These are phyloP conservation scores for Nannobrachium achirus DNA, from an alignment of 2,113 vertebrate species.

Conservation along the genomic window DNA sequence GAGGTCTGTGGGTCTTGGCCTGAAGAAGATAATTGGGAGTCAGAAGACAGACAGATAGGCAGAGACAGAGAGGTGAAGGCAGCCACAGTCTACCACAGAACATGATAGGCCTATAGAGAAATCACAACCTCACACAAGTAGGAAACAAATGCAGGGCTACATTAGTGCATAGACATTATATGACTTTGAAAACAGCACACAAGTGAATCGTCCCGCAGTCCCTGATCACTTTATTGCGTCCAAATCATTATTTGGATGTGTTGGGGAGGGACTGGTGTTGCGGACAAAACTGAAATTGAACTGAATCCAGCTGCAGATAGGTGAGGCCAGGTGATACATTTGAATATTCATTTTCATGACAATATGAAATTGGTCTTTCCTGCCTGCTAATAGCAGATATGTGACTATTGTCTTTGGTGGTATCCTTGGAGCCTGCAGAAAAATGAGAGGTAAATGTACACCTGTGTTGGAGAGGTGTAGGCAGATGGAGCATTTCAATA, in stretches of 20 bases:
- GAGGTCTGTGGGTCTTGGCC: constrained; percentile 33
- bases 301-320: background rate
- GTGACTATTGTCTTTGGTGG: no score
- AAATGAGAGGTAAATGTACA: no score
- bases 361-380: background rate
- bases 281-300: background rate
- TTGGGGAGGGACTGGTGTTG: background rate
- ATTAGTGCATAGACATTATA: background rate
- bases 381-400: no score
- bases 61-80: constrained; percentile 31
- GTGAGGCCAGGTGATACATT: background rate
- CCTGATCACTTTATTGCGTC: no score
- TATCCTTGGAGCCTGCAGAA: no score
- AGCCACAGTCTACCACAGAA: background rate
- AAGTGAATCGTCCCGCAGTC: background rate
- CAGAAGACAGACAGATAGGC: constrained; percentile 13
- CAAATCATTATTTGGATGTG: background rate
- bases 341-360: background rate
- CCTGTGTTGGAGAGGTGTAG: no score
- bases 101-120: background rate
- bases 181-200: background rate
- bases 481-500: no score
- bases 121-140: background rate
- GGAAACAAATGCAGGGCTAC: background rate
- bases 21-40: constrained; percentile 46